Evolutionary conservation across 2,113 vertebrate genomes (phyloP).

Genomic region (Podocnemis expansa): DNA sequence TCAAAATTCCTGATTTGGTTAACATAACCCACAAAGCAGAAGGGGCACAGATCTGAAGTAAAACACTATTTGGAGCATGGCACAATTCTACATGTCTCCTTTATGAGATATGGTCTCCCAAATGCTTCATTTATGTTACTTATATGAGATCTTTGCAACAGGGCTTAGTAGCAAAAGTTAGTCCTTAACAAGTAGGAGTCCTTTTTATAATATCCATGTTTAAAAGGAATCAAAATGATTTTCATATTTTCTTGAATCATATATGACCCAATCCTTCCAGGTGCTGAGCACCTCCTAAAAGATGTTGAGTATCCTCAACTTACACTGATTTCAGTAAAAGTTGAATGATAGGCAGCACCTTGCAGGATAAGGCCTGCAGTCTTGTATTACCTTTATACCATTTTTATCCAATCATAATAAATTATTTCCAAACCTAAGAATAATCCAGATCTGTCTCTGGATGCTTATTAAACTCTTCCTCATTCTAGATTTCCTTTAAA

Average conservation of each 20-base stretch:
- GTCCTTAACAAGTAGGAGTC: conserved; percentile 2
- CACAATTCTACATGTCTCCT: background rate
- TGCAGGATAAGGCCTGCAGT: background rate
- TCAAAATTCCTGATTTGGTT: background rate
- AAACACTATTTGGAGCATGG: background rate
- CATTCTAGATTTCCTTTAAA: background rate
- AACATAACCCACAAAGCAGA: background rate
- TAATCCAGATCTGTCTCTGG: background rate
- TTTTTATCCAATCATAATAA: background rate
- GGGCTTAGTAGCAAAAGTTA: conserved; percentile 13
- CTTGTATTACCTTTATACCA: background rate
- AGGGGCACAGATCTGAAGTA: background rate
- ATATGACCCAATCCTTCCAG: background rate
- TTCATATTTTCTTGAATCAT: background rate
- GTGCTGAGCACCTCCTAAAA: background rate
- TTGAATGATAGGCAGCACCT: background rate
- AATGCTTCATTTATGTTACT: background rate
- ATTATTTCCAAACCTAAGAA: conserved; percentile 6
- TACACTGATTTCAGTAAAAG: background rate
- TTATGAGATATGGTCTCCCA: accelerated
- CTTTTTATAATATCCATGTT: background rate
- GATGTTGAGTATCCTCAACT: background rate
- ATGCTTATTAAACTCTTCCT: conserved; percentile 2
- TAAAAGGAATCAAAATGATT: background rate
- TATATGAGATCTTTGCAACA: background rate